These are phyloP conservation scores for Camponotus fellah DNA, from an alignment of 2,888 invertebrate genomes.

Conservation along the genomic window DNA sequence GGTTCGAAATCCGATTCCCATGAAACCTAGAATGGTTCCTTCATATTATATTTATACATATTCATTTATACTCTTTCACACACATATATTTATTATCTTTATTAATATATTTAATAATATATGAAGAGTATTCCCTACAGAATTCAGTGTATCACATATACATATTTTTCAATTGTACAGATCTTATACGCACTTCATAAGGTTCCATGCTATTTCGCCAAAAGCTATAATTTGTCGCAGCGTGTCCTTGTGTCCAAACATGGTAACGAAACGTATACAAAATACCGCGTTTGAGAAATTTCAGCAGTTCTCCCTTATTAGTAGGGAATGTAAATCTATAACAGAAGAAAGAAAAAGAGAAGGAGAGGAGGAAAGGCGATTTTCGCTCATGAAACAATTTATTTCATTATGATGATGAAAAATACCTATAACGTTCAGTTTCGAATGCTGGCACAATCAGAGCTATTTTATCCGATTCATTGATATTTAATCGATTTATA, in stretches of 20 bases:
- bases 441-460: conserved; percentile 96
- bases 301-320: conserved; percentile 92
- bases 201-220: conserved; percentile 93
- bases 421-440: conserved; percentile 92
- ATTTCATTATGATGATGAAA: background rate
- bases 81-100: background rate
- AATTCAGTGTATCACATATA: background rate
- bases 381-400: background rate
- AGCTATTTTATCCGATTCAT: conserved; percentile 86
- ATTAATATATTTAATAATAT: conserved; percentile 2
- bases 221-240: conserved; percentile 93
- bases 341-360: conserved; percentile 25
- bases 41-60: background rate
- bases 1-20: conserved; percentile 98
- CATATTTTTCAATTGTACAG: background rate
- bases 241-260: conserved; percentile 95
- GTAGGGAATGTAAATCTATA: conserved; percentile 90
- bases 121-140: background rate
- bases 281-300: conserved; percentile 91
- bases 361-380: background rate
- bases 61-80: no score
- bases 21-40: conserved; percentile 88
- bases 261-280: conserved; percentile 95
- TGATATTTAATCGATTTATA: conserved; percentile 83
- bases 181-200: conserved; percentile 88